Conservation (phyloP, 2,797 vertebrate genomes). For the Cottoperca gobio region DNA sequence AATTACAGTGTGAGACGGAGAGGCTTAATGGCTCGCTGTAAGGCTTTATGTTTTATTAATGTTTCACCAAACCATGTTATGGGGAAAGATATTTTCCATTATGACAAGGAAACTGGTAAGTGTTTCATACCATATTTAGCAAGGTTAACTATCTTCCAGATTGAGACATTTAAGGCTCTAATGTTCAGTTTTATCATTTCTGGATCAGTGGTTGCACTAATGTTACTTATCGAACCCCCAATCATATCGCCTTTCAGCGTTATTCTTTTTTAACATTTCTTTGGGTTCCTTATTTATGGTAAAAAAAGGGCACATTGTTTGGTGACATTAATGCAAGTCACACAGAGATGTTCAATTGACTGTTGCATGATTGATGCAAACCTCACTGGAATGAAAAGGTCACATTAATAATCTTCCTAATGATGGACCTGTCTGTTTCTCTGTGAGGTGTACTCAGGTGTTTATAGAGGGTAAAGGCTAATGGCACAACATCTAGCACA, state of each 20-base stretch:
- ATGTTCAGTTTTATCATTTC: not conserved
- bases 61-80: slow-evolving; percentile 8
- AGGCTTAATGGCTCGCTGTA: slow-evolving; percentile 3
- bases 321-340: slow-evolving; percentile 13
- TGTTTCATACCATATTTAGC: not conserved
- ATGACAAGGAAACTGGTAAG: not conserved
- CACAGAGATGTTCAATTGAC: slow-evolving; percentile 17
- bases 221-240: not conserved
- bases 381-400: slow-evolving; percentile 46
- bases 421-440: slow-evolving; percentile 38
- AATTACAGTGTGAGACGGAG: slow-evolving; percentile 9
- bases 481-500: slow-evolving; percentile 1
- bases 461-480: slow-evolving; percentile 17
- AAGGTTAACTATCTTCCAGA: not conserved
- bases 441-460: not conserved
- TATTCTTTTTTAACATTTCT: not conserved
- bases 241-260: not conserved
- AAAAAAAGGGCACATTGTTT: not conserved
- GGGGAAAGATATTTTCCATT: not conserved
- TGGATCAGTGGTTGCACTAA: not conserved
- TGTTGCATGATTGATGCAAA: slow-evolving; percentile 43
- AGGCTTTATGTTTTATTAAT: slow-evolving; percentile 35
- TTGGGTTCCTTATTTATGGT: not conserved
- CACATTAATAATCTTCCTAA: slow-evolving; percentile 46
- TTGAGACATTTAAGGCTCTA: not conserved